Evolutionary conservation across 2,113 vertebrate genomes (phyloP).

Genomic region (Cyprinodon tularosa): DNA sequence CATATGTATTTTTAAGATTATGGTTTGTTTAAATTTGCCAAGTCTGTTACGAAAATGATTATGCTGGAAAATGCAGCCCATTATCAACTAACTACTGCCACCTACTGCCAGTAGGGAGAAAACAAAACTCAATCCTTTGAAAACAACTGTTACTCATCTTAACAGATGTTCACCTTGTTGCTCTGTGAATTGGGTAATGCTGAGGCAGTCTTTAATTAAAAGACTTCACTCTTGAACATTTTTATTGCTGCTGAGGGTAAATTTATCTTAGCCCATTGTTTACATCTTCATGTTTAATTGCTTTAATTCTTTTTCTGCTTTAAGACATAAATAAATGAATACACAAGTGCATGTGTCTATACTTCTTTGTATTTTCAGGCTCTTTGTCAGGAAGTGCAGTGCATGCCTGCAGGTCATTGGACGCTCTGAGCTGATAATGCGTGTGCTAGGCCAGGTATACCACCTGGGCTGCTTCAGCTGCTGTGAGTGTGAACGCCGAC

Average conservation of each 20-base stretch:
- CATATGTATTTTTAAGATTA: slow-evolving; percentile 34
- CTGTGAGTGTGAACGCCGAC: slow-evolving; percentile 89
- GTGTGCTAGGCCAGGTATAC: slow-evolving; percentile 89
- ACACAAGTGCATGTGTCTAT: slow-evolving; percentile 1
- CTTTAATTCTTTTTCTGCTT: slow-evolving; percentile 19
- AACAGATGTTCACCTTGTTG: slow-evolving; percentile 77
- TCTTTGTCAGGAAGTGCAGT: slow-evolving; percentile 91
- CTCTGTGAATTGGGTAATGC: slow-evolving; percentile 72
- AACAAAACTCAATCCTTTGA: slow-evolving; percentile 29
- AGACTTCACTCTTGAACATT: slow-evolving; percentile 60
- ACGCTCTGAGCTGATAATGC: slow-evolving; percentile 89
- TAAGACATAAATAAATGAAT: slow-evolving; percentile 8
- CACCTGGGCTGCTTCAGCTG: slow-evolving; percentile 91
- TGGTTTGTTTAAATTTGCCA: slow-evolving; percentile 32
- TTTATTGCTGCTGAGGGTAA: slow-evolving; percentile 50
- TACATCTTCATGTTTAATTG: slow-evolving; percentile 53
- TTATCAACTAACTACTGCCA: slow-evolving; percentile 70
- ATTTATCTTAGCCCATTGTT: slow-evolving; percentile 44
- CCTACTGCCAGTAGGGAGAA: slow-evolving; percentile 55
- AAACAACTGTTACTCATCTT: slow-evolving; percentile 55
- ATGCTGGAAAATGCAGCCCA: slow-evolving; percentile 12
- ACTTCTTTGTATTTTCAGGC: slow-evolving; percentile 70
- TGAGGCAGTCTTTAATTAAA: slow-evolving; percentile 74
- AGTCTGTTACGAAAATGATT: slow-evolving; percentile 38
- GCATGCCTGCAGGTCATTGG: slow-evolving; percentile 87